Evolutionary conservation across 2,797 vertebrate species (phyloP), one percentile per base, ranked within the genome.

Genomic region (Selene dorsalis): DNA sequence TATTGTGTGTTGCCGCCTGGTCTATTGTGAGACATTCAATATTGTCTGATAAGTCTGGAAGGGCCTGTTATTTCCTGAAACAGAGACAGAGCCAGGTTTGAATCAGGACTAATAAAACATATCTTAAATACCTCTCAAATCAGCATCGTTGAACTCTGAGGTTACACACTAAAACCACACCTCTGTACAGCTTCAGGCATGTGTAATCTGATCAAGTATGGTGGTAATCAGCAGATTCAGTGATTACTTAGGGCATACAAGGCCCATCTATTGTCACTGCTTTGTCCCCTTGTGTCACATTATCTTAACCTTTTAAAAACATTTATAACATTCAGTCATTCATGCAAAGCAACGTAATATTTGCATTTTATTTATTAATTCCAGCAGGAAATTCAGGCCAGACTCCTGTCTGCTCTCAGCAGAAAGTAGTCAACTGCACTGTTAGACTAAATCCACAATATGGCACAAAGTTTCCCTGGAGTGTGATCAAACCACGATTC

Each of bases 91-190:
- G 32, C 3, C 2, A 20, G 9, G 56, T 64, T 24, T 45, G 12
- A 52, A 32, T 53, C 28, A 70, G 9, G 72, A 79, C 64, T 43
- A 66, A 48, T 57, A 61, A 4, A 68, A 81, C 75, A 63, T 74
- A 74, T 84, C 9, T 52, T 47, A n/a, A 39, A 32, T 56, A 64
- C 24, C 52, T 64, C 43, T 69, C 6, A 65, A 22, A 65, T 50
- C 22, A 56, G 50, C 52, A 64, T 43, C 4, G 55, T 53, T 28
- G 53, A 56, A 4, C 50, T 67, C 47, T 73, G n/a, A 26, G 62
- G 52, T 30, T 41, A 39, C 30, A 0, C 50, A 62, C 55, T 24
- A 47, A 80, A 82, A 35, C 50, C 30, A 32, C 30, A 32, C 30
- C 30, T 32, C 30, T 32, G 30, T 58, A 66, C 17, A 69, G 26